Percentiles rank a stretch among this genome's conserved stretches.
phyloP scores from a whole-genome alignment of 2,113 vertebrate species.

The Poecile atricapillus region DNA sequence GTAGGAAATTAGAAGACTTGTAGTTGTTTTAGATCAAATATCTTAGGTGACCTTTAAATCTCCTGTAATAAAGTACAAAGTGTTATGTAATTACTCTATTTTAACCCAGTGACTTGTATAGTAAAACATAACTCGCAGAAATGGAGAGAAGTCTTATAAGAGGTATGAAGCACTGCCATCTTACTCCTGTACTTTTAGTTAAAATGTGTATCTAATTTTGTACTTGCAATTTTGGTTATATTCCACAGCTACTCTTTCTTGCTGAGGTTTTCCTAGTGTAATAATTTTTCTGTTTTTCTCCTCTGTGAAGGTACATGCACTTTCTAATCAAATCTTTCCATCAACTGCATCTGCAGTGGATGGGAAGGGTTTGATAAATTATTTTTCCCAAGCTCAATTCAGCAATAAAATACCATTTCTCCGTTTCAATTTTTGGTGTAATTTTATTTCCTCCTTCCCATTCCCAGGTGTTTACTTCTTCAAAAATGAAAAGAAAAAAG shows the following conservation, averaged over 20 bases:
- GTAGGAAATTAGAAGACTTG: background rate
- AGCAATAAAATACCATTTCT: background rate
- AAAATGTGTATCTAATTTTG: background rate
- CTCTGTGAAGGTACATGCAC: background rate
- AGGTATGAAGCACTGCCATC: background rate
- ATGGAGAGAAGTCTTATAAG: background rate
- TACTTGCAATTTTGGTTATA: background rate
- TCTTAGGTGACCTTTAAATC: background rate
- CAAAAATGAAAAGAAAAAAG: background rate
- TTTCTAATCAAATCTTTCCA: background rate
- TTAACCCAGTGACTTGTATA: background rate
- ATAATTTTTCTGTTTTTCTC: background rate
- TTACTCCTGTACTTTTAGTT: background rate
- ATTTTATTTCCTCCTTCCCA: background rate
- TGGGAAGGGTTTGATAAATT: background rate
- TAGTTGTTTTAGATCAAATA: background rate
- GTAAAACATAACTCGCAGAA: background rate
- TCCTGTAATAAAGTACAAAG: background rate
- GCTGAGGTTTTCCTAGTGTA: background rate
- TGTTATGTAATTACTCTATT: background rate
- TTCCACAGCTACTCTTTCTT: background rate
- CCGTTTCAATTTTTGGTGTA: background rate
- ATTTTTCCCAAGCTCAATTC: background rate
- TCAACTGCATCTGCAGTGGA: background rate
- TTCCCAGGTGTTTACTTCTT: background rate